Percentiles rank a stretch among this genome's conserved stretches.
phyloP scores from a whole-genome alignment of 2,888 invertebrate genomes.

The Hartigia nigra region DNA sequence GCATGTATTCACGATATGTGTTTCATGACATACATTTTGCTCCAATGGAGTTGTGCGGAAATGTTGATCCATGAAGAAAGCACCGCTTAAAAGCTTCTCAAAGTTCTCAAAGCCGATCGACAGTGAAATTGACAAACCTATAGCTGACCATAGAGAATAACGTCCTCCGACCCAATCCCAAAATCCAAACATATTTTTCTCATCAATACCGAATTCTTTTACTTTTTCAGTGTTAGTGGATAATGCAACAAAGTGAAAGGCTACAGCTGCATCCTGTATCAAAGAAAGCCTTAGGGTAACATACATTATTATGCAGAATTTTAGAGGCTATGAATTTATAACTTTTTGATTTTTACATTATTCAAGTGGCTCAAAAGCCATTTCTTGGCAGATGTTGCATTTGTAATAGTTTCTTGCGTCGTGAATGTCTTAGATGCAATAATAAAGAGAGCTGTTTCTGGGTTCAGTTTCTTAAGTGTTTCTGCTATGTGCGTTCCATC shows the following conservation, averaged over 20 bases:
- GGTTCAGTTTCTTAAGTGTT: conserved; percentile 87
- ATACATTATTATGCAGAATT: conserved; percentile 3
- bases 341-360: conserved; percentile 73
- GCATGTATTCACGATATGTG: neutral
- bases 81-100: conserved; percentile 90
- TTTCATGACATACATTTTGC: conserved; percentile 80
- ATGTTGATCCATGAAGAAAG: conserved; percentile 94
- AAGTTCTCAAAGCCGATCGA: conserved; percentile 96
- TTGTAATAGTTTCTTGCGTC: conserved; percentile 99
- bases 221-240: conserved; percentile 96
- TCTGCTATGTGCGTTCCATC: conserved; percentile 99
- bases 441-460: conserved; percentile 96
- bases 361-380: conserved; percentile 92
- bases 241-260: conserved; percentile 97
- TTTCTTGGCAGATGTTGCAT: conserved; percentile 95
- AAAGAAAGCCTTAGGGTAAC: neutral
- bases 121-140: conserved; percentile 95
- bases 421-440: conserved; percentile 99
- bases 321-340: conserved; percentile 1
- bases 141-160: conserved; percentile 98
- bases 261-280: conserved; percentile 80
- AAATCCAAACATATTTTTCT: conserved; percentile 98
- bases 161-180: conserved; percentile 99
- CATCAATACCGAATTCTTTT: conserved; percentile 96
- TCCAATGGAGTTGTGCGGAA: conserved; percentile 88